A percentile compares a stretch with the other conserved stretches of the same genome.
Evolutionary conservation across 2,797 vertebrate genomes (phyloP).

Genomic region (Ciconia nigra): DNA sequence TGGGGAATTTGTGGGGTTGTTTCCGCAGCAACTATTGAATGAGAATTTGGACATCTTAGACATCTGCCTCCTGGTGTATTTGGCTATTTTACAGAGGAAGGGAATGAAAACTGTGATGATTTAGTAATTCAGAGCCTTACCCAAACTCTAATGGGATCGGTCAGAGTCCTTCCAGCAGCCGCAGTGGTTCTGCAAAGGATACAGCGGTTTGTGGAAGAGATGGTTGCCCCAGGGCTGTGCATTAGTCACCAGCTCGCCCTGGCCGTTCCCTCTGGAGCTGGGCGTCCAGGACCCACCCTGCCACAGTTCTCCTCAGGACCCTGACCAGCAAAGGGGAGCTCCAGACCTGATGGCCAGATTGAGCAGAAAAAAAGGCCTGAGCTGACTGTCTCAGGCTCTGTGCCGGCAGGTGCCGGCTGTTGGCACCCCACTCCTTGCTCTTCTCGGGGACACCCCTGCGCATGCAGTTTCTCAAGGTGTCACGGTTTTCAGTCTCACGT

Average conservation of each 20-base stretch:
- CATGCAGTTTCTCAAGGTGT: background rate
- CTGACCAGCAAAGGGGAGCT: background rate
- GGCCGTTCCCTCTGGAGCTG: accelerated
- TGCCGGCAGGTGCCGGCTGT: accelerated
- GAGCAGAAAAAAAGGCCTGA: too few relatives aligned
- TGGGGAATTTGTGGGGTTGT: background rate
- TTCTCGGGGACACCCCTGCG: background rate
- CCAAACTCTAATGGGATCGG: accelerated
- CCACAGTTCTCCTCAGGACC: background rate
- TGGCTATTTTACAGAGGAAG: background rate
- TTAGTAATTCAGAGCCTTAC: background rate
- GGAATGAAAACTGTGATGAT: background rate
- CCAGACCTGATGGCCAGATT: accelerated
- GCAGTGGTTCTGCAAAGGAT: background rate
- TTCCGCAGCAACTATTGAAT: background rate
- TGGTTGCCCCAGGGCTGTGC: background rate
- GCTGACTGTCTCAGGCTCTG: background rate
- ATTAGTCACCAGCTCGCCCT: background rate
- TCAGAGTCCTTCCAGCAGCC: background rate
- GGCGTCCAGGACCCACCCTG: background rate
- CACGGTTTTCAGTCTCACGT: accelerated
- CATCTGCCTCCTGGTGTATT: background rate
- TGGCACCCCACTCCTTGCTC: background rate
- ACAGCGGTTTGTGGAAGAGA: background rate
- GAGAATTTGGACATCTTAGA: background rate